Conservation (phyloP, 2,888 invertebrate genomes). For the Euplagia quadripunctaria region DNA sequence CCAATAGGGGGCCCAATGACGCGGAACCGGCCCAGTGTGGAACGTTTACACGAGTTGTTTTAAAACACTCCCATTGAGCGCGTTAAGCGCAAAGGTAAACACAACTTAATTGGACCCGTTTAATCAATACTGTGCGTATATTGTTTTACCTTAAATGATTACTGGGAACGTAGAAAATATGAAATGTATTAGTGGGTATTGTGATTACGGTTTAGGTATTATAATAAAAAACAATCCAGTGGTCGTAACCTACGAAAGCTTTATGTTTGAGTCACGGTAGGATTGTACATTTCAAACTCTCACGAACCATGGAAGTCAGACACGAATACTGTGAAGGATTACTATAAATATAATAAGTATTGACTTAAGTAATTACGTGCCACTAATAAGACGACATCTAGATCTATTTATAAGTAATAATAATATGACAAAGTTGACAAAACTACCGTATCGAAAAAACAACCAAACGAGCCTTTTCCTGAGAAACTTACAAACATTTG, state of each 20-base stretch:
- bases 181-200: background rate
- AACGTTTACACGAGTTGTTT: constrained; percentile 48
- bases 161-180: constrained; percentile 2
- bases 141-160: constrained; percentile 43
- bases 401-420: too few relatives aligned
- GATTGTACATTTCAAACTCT: background rate
- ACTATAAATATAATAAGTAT: background rate
- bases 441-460: background rate
- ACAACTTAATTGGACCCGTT: constrained; percentile 52
- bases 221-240: background rate
- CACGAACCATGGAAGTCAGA: background rate
- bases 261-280: background rate
- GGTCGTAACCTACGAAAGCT: background rate
- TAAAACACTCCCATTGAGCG: constrained; percentile 50
- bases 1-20: constrained; percentile 45
- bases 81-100: constrained; percentile 55
- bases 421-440: too few relatives aligned
- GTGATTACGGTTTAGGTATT: too few relatives aligned
- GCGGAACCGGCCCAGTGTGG: constrained; percentile 36
- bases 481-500: background rate
- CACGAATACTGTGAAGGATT: background rate
- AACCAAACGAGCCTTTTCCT: background rate
- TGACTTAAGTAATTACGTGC: background rate
- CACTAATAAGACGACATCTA: background rate
- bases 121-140: constrained; percentile 45